Evolutionary conservation across 1,140 invertebrate species (phyloP).

Genomic region (Odontomachus brunneus): DNA sequence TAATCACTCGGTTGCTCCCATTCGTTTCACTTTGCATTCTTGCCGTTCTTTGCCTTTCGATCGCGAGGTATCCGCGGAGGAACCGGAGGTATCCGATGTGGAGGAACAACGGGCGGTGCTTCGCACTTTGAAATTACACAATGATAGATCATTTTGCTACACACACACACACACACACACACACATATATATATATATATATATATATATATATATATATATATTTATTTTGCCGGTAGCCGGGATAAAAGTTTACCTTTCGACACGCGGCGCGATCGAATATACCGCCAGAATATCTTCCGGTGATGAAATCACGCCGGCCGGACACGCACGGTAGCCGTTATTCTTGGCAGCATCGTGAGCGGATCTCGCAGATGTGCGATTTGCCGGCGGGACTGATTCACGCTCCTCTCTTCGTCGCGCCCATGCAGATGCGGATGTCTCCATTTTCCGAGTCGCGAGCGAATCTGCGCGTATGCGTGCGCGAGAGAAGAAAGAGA

Average conservation of each 20-base stretch:
- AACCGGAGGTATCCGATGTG: neutral
- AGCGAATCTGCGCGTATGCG: neutral
- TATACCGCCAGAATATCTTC: constrained; percentile 39
- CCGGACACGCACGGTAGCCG: constrained; percentile 59
- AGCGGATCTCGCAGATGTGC: constrained; percentile 70
- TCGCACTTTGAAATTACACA: constrained; percentile 42
- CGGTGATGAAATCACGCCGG: constrained; percentile 62
- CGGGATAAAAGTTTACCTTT: constrained; percentile 52
- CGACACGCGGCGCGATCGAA: constrained; percentile 32
- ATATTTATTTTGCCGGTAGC: too few relatives aligned
- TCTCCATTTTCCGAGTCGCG: constrained; percentile 67
- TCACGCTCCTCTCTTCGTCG: constrained; percentile 39
- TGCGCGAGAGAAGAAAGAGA: constrained; percentile 22
- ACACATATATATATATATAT: too few relatives aligned
- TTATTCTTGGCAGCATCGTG: constrained; percentile 71
- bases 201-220: too few relatives aligned
- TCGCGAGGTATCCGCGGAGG: constrained; percentile 21
- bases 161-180: neutral
- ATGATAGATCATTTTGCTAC: constrained; percentile 56
- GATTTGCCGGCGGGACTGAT: constrained; percentile 47
- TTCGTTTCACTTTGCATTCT: constrained; percentile 26
- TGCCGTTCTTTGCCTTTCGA: neutral
- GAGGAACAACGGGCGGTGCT: neutral
- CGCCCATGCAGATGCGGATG: constrained; percentile 64
- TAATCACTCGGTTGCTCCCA: constrained; percentile 30